Evolutionary conservation across 2,888 invertebrate species (phyloP).

Genomic region (Plebejus argus): DNA sequence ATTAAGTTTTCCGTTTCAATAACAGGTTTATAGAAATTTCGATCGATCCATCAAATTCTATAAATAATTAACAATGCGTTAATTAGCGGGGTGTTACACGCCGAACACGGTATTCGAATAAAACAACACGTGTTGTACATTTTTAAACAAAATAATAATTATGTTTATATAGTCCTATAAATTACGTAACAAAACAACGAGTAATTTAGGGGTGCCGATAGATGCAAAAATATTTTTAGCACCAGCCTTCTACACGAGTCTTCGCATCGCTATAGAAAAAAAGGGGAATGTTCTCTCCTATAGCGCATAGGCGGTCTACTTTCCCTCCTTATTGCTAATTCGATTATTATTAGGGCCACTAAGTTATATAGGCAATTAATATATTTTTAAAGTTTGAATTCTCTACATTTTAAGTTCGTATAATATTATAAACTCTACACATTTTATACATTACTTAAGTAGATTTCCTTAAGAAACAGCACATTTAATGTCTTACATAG

Average conservation of each 20-base stretch:
- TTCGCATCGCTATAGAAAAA: too few relatives aligned
- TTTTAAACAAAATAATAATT: background rate
- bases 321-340: too few relatives aligned
- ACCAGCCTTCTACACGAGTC: too few relatives aligned
- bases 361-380: too few relatives aligned
- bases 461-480: background rate
- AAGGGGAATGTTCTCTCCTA: too few relatives aligned
- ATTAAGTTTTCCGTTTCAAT: conserved; percentile 18
- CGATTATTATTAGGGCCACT: too few relatives aligned
- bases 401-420: background rate
- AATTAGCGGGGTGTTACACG: background rate
- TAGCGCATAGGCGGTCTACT: too few relatives aligned
- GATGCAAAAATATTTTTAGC: too few relatives aligned
- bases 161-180: background rate
- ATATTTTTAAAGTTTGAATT: background rate
- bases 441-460: background rate
- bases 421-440: background rate
- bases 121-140: background rate
- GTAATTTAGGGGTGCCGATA: too few relatives aligned
- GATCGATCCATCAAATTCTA: conserved; percentile 17
- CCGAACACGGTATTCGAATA: background rate
- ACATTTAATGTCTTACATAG: background rate
- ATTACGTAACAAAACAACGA: too few relatives aligned
- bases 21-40: conserved; percentile 14
- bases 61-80: conserved; percentile 27